Conservation (phyloP, 2,888 invertebrate genomes). For the Drosophila falleni region DNA sequence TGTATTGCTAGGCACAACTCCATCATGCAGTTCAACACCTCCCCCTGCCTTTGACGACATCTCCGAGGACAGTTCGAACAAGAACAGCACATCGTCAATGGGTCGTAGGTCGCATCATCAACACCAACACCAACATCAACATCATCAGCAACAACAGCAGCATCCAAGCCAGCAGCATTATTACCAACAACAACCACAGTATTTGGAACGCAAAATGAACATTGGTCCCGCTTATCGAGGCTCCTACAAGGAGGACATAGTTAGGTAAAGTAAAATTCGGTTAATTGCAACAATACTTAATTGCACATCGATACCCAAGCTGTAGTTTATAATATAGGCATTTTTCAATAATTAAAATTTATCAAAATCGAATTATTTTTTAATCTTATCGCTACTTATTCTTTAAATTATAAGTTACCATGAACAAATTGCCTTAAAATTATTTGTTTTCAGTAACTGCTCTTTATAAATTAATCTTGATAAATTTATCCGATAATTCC, state of each 20-base stretch:
- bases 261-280: constrained; percentile 73
- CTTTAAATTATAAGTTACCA: too few relatives aligned
- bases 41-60: constrained; percentile 96
- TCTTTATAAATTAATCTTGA: not conserved
- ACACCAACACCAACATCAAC: constrained; percentile 60
- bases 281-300: not conserved
- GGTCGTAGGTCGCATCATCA: constrained; percentile 80
- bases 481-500: not conserved
- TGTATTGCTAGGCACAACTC: constrained; percentile 87
- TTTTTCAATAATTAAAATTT: not conserved
- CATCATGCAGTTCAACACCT: constrained; percentile 94
- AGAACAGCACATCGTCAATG: constrained; percentile 82
- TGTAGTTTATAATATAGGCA: not conserved
- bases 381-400: too few relatives aligned
- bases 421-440: too few relatives aligned
- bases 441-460: too few relatives aligned
- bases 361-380: too few relatives aligned
- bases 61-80: constrained; percentile 85
- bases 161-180: constrained; percentile 40
- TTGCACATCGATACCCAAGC: not conserved
- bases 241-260: constrained; percentile 84
- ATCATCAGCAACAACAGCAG: constrained; percentile 39
- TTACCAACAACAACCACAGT: constrained; percentile 69
- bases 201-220: constrained; percentile 83
- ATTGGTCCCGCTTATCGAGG: constrained; percentile 83